Conservation (phyloP, 1,140 invertebrate genomes). For the Musca vetustissima region DNA sequence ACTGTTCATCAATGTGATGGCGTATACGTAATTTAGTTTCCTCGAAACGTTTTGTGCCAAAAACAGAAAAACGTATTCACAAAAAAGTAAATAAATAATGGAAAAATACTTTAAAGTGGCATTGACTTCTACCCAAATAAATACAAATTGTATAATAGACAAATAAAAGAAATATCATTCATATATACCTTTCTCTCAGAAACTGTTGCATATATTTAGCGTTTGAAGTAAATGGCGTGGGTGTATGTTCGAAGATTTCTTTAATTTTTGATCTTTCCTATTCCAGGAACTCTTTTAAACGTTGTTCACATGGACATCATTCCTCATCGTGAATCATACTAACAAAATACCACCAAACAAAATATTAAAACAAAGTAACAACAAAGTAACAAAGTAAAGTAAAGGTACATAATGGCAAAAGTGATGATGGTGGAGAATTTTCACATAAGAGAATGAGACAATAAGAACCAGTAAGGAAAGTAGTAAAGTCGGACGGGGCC, state of each 20-base stretch:
- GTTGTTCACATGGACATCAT: no score
- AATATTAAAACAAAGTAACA: background rate
- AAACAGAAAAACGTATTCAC: background rate
- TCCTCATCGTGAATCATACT: no score
- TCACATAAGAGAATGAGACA: no score
- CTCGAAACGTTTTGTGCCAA: constrained; percentile 46
- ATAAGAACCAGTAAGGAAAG: no score
- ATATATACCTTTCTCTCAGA: constrained; percentile 41
- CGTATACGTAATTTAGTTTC: no score
- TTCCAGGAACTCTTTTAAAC: constrained; percentile 51
- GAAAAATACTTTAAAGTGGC: background rate
- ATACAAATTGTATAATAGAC: background rate
- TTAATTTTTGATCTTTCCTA: constrained; percentile 50
- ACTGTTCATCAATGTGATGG: no score
- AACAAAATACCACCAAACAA: no score
- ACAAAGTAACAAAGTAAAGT: background rate
- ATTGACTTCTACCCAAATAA: background rate
- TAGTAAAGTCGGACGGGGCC: no score
- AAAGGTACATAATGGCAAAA: background rate
- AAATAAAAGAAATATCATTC: no score
- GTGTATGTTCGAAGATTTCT: constrained; percentile 40
- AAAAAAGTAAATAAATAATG: background rate
- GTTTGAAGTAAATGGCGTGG: no score
- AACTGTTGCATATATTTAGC: constrained; percentile 48
- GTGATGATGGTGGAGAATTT: background rate